phyloP scores from a whole-genome alignment of 2,797 vertebrate species.

The Kryptolebias ocellatus region DNA sequence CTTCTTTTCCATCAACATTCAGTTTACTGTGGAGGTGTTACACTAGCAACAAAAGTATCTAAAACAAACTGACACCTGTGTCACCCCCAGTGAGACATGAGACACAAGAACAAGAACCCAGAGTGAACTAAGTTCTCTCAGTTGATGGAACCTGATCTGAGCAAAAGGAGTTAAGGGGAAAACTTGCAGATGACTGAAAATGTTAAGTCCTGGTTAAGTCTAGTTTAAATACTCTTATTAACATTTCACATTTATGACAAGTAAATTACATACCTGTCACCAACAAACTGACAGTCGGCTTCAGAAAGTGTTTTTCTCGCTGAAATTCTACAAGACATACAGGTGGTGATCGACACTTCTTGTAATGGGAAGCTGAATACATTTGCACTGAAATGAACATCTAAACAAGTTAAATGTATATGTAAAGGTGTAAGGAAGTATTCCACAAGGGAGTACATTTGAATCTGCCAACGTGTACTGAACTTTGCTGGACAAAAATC shows the following conservation, averaged over 20 bases:
- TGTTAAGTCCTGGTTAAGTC: slow-evolving; percentile 22
- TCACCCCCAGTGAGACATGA: slow-evolving; percentile 8
- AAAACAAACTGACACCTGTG: slow-evolving; percentile 24
- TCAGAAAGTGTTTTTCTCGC: not conserved
- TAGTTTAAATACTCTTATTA: slow-evolving; percentile 3
- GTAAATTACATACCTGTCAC: slow-evolving; percentile 23
- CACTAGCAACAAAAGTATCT: slow-evolving; percentile 42
- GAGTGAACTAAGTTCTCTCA: too few relatives aligned
- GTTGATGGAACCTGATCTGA: too few relatives aligned
- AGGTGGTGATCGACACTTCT: slow-evolving; percentile 4
- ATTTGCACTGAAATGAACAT: slow-evolving; percentile 6
- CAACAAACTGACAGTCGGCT: slow-evolving; percentile 12
- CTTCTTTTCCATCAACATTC: slow-evolving; percentile 14
- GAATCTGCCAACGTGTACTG: slow-evolving; percentile 15
- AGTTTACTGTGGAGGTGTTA: slow-evolving; percentile 22
- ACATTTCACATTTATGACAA: slow-evolving; percentile 5
- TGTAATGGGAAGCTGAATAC: slow-evolving; percentile 18
- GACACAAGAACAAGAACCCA: too few relatives aligned
- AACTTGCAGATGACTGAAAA: too few relatives aligned
- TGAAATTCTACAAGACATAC: slow-evolving; percentile 1
- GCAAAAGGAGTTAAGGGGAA: too few relatives aligned
- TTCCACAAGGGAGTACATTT: not conserved
- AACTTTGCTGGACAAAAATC: slow-evolving; percentile 2
- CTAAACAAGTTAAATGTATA: slow-evolving; percentile 13
- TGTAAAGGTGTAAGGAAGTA: not conserved